A percentile compares a stretch with the other conserved stretches of the same genome.
Evolutionary conservation across 2,797 vertebrate genomes (phyloP).

Genomic region (Morelia viridis): DNA sequence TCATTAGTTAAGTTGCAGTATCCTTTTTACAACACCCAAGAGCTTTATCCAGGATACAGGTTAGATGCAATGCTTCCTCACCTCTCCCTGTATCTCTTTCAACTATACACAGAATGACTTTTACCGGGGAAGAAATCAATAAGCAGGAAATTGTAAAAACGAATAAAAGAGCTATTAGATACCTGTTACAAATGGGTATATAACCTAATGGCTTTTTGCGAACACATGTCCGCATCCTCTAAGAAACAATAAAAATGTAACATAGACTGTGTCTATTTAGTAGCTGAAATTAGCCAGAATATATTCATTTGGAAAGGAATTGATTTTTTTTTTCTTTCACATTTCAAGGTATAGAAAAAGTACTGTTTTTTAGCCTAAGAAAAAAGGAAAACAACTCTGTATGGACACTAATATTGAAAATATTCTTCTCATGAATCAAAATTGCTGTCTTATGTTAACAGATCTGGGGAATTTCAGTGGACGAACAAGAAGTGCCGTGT

Average conservation of each 20-base stretch:
- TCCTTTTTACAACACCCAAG: background rate
- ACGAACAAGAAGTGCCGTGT: conserved; percentile 88
- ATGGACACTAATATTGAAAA: background rate
- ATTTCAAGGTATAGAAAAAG: conserved; percentile 19
- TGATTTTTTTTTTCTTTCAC: background rate
- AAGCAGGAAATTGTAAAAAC: conserved; percentile 31
- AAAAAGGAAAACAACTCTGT: conserved; percentile 17
- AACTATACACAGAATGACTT: background rate
- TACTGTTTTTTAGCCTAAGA: conserved; percentile 18
- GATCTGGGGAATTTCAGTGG: conserved; percentile 90
- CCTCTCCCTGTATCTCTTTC: conserved; percentile 12
- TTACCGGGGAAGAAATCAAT: background rate
- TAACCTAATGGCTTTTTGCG: conserved; percentile 10
- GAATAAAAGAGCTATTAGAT: conserved; percentile 40
- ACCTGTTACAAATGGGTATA: conserved; percentile 10
- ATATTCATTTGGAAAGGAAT: conserved; percentile 44
- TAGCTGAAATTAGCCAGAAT: conserved; percentile 13
- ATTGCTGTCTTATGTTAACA: conserved; percentile 71
- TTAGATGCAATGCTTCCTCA: background rate
- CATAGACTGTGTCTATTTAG: conserved; percentile 15
- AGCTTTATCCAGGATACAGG: background rate
- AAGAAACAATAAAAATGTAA: conserved; percentile 32
- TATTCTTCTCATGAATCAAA: conserved; percentile 45
- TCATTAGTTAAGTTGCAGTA: background rate
- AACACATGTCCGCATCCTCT: background rate